Evolutionary conservation across 2,888 invertebrate genomes (phyloP).

Genomic region (Andrena bicolor): DNA sequence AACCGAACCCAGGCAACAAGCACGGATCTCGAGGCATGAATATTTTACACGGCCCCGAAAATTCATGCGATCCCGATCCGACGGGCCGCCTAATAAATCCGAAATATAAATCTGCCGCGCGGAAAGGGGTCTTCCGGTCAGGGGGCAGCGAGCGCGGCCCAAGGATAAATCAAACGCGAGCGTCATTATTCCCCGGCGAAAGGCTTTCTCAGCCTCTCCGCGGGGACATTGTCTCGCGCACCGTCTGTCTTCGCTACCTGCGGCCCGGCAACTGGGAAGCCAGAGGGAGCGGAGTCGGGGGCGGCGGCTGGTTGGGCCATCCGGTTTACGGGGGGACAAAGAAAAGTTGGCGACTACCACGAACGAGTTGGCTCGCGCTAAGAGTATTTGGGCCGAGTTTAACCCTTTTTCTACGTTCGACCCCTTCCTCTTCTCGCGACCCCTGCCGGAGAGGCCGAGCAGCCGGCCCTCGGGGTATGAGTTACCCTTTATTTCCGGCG

Average conservation of each 20-base stretch:
- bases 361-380: slow-evolving; percentile 64
- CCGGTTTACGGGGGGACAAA: slow-evolving; percentile 60
- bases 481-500: slow-evolving; percentile 71
- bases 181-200: slow-evolving; percentile 62
- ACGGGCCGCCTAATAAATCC: slow-evolving; percentile 24
- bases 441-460: slow-evolving; percentile 34
- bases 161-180: slow-evolving; percentile 56
- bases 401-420: slow-evolving; percentile 68
- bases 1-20: background rate
- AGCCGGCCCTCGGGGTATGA: slow-evolving; percentile 52
- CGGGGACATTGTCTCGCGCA: slow-evolving; percentile 62
- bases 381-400: slow-evolving; percentile 67
- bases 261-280: slow-evolving; percentile 8
- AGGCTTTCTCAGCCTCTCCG: slow-evolving; percentile 48
- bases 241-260: slow-evolving; percentile 54
- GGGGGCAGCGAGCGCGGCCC: slow-evolving; percentile 23
- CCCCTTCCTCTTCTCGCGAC: slow-evolving; percentile 23
- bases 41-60: background rate
- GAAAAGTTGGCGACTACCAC: slow-evolving; percentile 67
- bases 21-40: background rate
- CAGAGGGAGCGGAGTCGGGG: slow-evolving; percentile 2
- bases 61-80: background rate
- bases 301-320: slow-evolving; percentile 30
- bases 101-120: slow-evolving; percentile 39
- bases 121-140: slow-evolving; percentile 46